A percentile compares a stretch with the other conserved stretches of the same genome.
These are phyloP conservation scores for Diplazon laetatorius DNA, from an alignment of 2,888 invertebrate species.

Conservation along the genomic window DNA sequence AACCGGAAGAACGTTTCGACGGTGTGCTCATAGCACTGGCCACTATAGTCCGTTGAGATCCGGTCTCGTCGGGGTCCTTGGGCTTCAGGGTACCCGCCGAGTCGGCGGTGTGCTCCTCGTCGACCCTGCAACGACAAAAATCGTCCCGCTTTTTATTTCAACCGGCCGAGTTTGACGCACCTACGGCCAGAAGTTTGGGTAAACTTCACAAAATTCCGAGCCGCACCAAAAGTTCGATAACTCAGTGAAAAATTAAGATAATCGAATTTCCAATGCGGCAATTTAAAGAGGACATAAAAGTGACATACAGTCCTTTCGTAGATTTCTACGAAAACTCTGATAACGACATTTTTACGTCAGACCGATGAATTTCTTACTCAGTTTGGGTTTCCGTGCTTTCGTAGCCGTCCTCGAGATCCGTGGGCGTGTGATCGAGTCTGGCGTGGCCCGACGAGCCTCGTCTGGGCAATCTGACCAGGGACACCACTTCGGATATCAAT, in stretches of 20 bases:
- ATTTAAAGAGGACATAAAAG: too few species aligned
- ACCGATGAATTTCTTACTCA: slow-evolving; percentile 71
- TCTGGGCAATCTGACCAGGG: slow-evolving; percentile 84
- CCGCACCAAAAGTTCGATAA: too few species aligned
- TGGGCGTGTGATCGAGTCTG: slow-evolving; percentile 74
- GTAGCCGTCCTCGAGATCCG: slow-evolving; percentile 77
- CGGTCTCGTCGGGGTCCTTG: slow-evolving; percentile 71
- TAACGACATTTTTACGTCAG: neutral
- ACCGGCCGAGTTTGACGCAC: too few species aligned
- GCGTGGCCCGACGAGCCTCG: slow-evolving; percentile 75
- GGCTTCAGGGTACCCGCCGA: slow-evolving; percentile 73
- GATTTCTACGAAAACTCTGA: neutral
- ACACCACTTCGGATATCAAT: slow-evolving; percentile 91
- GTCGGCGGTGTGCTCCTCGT: slow-evolving; percentile 72
- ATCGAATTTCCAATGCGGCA: too few species aligned
- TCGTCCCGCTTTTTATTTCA: too few species aligned
- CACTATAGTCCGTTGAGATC: slow-evolving; percentile 73
- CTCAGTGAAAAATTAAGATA: too few species aligned
- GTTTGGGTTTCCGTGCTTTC: slow-evolving; percentile 78
- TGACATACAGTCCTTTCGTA: too few species aligned
- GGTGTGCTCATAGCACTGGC: slow-evolving; percentile 72
- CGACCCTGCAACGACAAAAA: slow-evolving; percentile 65
- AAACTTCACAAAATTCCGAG: too few species aligned
- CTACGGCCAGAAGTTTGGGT: too few species aligned
- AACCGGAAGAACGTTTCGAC: slow-evolving; percentile 71